These are phyloP conservation scores for Tortrix viridana DNA, from an alignment of 2,888 invertebrate genomes.

Conservation along the genomic window DNA sequence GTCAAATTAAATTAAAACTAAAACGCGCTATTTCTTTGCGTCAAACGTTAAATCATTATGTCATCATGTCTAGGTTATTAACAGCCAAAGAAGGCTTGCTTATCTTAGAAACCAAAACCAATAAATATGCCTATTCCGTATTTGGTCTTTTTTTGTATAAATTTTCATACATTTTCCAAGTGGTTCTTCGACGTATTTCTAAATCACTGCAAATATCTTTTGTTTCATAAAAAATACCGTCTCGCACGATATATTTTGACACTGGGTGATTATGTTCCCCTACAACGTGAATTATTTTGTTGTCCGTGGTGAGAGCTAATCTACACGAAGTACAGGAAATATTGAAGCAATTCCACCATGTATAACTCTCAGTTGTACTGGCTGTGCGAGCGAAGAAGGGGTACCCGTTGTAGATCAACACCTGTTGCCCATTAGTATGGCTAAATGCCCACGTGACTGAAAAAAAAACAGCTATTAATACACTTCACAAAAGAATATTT, in stretches of 20 bases:
- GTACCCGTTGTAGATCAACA: conserved; percentile 10
- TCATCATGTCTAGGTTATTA: too few relatives aligned
- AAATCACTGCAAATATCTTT: too few relatives aligned
- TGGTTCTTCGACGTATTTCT: too few relatives aligned
- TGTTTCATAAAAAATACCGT: not conserved
- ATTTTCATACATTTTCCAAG: too few relatives aligned
- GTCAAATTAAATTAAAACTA: conserved; percentile 7
- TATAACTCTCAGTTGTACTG: not conserved
- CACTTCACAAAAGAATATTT: too few relatives aligned
- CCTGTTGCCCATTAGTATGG: not conserved
- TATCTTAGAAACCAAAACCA: too few relatives aligned
- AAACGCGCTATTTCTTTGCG: too few relatives aligned
- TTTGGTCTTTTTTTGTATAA: too few relatives aligned
- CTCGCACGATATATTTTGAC: conserved; percentile 4
- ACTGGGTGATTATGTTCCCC: conserved; percentile 7
- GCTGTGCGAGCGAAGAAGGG: not conserved
- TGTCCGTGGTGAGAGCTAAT: conserved; percentile 4
- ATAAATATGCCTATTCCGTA: too few relatives aligned
- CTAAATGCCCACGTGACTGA: conserved; percentile 13
- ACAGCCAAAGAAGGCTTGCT: too few relatives aligned
- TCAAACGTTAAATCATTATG: too few relatives aligned
- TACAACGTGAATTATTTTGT: not conserved
- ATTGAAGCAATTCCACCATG: conserved; percentile 2
- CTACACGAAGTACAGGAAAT: conserved; percentile 1
- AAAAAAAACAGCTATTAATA: not conserved